Conservation (phyloP, 2,113 vertebrate genomes). For the Salvelinus namaycush region DNA sequence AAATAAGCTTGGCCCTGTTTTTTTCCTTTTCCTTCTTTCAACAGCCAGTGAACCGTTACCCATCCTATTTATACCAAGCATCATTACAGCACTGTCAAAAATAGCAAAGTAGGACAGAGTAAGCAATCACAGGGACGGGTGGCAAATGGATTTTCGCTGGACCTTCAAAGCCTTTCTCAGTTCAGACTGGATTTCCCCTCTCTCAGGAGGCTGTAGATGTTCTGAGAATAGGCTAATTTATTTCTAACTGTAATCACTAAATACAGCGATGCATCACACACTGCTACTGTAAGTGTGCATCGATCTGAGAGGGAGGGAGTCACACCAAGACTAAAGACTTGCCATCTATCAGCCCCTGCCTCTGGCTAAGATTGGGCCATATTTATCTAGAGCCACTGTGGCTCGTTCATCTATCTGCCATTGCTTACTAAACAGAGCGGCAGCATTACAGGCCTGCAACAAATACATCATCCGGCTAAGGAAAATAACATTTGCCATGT, state of each 20-base stretch:
- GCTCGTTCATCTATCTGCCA: conserved; percentile 36
- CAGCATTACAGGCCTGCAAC: conserved; percentile 3
- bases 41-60: conserved; percentile 76
- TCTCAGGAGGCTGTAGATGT: conserved; percentile 66
- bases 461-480: conserved; percentile 30
- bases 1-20: conserved; percentile 71
- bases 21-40: conserved; percentile 72
- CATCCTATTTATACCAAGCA: conserved; percentile 79
- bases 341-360: conserved; percentile 58
- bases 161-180: conserved; percentile 65
- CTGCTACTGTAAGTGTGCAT: conserved; percentile 45
- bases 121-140: conserved; percentile 76
- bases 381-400: conserved; percentile 50
- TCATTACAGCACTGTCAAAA: conserved; percentile 80
- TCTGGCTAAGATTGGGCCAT: conserved; percentile 50
- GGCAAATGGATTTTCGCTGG: conserved; percentile 74
- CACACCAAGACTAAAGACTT: conserved; percentile 39
- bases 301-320: conserved; percentile 45
- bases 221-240: conserved; percentile 73
- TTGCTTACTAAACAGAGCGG: conserved; percentile 44
- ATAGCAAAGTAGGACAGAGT: conserved; percentile 80
- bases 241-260: conserved; percentile 77
- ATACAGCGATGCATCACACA: conserved; percentile 74
- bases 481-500: conserved; percentile 26
- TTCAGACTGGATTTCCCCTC: conserved; percentile 66